Base-by-base conservation (phyloP, 2,888 invertebrate species). In the Acronicta alni region DNA sequence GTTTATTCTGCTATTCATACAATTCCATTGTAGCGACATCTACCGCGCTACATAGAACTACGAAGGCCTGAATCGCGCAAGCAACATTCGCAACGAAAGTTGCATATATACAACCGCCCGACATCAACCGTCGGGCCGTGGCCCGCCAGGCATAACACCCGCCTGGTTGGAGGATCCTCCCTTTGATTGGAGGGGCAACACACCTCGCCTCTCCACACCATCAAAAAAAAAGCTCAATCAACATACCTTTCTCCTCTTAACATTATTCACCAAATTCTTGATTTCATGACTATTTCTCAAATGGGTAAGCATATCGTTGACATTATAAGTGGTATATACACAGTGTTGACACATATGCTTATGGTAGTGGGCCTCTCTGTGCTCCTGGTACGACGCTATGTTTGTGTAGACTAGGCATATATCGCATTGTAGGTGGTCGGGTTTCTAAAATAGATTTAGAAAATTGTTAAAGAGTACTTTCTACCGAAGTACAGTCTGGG, bases 391-490 rank as follows among this genome's bases (percentile, higher is more conserved):
- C 0, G n/a, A 6, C 1, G 37, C 10, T 30, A 46, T 10, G 0
- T 49, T 32, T 10, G 70, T 42, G 49, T 80, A 85, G 0, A 61
- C 17, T 0, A 74, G 57, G 55, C 89, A 90, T 45, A 87, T 66
- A 6, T 78, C 62, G 23, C 89, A 89, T 45, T 74, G 68, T 0
- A 44, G 57, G 38, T 79, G 72, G 2, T 81, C 70, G 0, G 65
- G 51, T 70, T 74, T 83, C 89, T 89, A 77, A 18, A 82, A 78
- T 3, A 49, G n/a, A n/a, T n/a, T n/a, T n/a, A n/a, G n/a, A n/a
- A 17, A 15, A 35, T 16, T n/a, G 17, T 9, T 16, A 8, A 44
- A 14, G 7, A 23, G 5, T 23, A 2, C n/a, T n/a, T n/a, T n/a
- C n/a, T n/a, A n/a, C n/a, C n/a, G n/a, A n/a, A n/a, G n/a, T n/a